Evolutionary conservation across 2,113 vertebrate species (phyloP).

Genomic region (Prochilodus magdalenae): DNA sequence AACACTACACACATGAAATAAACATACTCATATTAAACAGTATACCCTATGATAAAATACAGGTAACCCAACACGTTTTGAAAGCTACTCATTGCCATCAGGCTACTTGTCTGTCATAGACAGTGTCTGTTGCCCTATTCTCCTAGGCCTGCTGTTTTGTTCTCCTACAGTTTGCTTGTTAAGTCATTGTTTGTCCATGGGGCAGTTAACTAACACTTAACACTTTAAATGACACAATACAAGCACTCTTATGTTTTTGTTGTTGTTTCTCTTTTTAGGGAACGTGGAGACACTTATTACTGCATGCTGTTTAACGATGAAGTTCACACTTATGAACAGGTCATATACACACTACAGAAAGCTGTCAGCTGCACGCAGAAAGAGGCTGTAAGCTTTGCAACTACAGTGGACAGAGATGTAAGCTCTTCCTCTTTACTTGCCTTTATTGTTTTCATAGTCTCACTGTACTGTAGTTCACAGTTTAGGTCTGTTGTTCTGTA

Average conservation of each 20-base stretch:
- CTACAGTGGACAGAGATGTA: conserved; percentile 96
- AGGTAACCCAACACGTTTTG: too few species aligned
- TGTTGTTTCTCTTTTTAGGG: conserved; percentile 70
- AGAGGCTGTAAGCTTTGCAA: conserved; percentile 95
- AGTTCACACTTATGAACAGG: conserved; percentile 98
- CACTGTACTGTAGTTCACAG: too few species aligned
- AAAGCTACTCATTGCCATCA: too few species aligned
- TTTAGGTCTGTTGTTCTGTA: too few species aligned
- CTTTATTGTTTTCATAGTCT: too few species aligned
- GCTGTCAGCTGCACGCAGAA: conserved; percentile 97
- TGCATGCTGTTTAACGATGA: conserved; percentile 99
- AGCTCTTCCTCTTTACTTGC: conserved; percentile 70
- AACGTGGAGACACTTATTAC: conserved; percentile 88
- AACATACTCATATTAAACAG: too few species aligned
- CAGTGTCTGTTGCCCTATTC: too few species aligned
- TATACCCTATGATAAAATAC: too few species aligned
- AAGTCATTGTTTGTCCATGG: neutral
- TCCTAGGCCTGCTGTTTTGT: neutral
- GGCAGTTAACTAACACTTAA: neutral
- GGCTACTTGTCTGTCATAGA: too few species aligned
- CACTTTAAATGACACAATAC: too few species aligned
- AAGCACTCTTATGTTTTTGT: neutral
- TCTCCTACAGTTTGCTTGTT: neutral
- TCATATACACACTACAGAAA: conserved; percentile 98
- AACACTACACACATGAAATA: too few species aligned